Conservation (phyloP, 2,888 invertebrate species). For the Beris chalybata region DNA sequence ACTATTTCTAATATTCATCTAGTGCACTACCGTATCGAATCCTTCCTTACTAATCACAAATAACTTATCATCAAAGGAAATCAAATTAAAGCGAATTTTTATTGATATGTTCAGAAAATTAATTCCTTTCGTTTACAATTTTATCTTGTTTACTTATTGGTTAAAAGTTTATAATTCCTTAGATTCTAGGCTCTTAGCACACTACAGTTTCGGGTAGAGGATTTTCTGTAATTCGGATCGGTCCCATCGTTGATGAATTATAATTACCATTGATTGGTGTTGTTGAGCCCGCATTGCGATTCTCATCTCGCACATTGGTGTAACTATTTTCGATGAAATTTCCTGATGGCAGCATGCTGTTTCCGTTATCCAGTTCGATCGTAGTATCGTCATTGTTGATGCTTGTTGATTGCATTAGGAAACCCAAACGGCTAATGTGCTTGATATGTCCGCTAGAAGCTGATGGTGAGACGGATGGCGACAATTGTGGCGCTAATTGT, state of each 20-base stretch:
- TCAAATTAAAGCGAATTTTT: too few species aligned
- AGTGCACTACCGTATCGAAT: too few species aligned
- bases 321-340: not conserved
- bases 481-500: conserved; percentile 33
- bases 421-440: conserved; percentile 20
- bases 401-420: conserved; percentile 3
- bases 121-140: too few species aligned
- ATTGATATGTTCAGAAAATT: too few species aligned
- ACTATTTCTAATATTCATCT: too few species aligned
- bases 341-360: conserved; percentile 11
- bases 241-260: conserved; percentile 43
- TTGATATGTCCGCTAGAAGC: conserved; percentile 16
- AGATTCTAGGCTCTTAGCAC: conserved; percentile 47
- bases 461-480: conserved; percentile 35
- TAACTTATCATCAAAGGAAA: too few species aligned
- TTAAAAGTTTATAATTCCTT: not conserved
- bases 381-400: conserved; percentile 1
- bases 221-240: conserved; percentile 57
- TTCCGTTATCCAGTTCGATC: conserved; percentile 22
- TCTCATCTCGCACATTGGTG: not conserved
- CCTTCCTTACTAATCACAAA: too few species aligned
- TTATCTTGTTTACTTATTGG: not conserved
- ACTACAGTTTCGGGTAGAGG: conserved; percentile 56
- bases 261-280: conserved; percentile 45
- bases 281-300: conserved; percentile 26